Base-by-base conservation (phyloP, 1,140 invertebrate genomes). In the Zaprionus nigranus region DNA sequence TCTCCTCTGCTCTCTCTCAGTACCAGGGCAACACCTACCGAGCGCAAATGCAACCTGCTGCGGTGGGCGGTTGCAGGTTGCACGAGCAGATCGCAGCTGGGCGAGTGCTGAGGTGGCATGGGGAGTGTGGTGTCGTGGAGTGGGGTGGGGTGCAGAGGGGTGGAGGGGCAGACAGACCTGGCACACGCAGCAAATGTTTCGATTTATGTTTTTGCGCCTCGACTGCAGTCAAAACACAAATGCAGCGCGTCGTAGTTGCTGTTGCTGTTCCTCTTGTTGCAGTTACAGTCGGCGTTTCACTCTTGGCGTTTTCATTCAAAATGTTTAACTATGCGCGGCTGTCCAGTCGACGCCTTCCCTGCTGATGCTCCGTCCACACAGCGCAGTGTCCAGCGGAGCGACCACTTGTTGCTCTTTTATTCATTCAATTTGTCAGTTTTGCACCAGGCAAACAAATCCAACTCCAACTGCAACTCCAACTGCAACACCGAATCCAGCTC, bases 371-470 rank as follows among this genome's bases (percentile, higher is more conserved):
- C 6, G 12, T 57, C 28, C 24, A 61, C 5, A 36, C 5, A 54
- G 34, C 62, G 22, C 53, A 58, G 26, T 71, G 70, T 78, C 70
- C 75, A 73, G 59, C 67, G 17, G 70, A 69, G 56, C 64, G 86
- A 91, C 91, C 90, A 90, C 91, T 92, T 91, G 91, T 92, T 91
- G 91, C 91, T 92, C 91, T 92, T 92, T 92, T 92, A 92, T 91
- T 92, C 91, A 92, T 92, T 92, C 91, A 92, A 92, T 92, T 92
- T 92, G 91, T 92, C 91, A 92, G 91, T 92, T 88, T 84, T 88
- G 85, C 85, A 84, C 81, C 65, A 79, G 20, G 78, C 73, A 70
- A 54, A 72, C 75, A 78, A 78, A 65, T 65, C 68, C 49, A 75
- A 15, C 51, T 64, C n/a, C 30, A 38, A 26, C 28, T 58, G 5